Percentiles rank a stretch among this genome's conserved stretches.
These are phyloP conservation scores for Enteromius treurensis DNA, from an alignment of 2,797 vertebrate species.

Conservation along the genomic window DNA sequence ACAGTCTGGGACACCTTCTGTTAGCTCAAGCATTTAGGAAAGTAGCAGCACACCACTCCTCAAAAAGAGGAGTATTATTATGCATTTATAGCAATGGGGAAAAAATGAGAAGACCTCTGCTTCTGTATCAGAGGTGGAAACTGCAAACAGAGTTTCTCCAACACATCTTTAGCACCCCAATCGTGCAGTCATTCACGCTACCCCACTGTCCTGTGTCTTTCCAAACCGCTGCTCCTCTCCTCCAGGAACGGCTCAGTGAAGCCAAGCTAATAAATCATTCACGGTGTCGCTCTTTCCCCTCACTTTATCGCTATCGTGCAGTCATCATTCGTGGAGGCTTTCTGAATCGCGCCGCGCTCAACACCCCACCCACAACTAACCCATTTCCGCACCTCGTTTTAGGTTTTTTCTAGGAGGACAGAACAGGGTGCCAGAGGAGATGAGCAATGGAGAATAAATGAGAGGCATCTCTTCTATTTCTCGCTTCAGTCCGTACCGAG, in stretches of 20 bases:
- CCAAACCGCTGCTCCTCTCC: constrained; percentile 66
- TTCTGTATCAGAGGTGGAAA: not conserved
- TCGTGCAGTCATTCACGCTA: constrained; percentile 51
- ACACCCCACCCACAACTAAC: constrained; percentile 58
- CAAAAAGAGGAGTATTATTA: not conserved
- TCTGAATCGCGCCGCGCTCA: constrained; percentile 56
- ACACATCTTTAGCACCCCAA: constrained; percentile 38
- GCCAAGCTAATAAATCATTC: constrained; percentile 82
- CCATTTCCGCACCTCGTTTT: constrained; percentile 57
- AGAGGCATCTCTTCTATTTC: constrained; percentile 16
- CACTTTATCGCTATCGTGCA: constrained; percentile 37
- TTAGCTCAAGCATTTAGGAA: not conserved
- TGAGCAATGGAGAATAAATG: constrained; percentile 3
- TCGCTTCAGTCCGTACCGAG: constrained; percentile 6
- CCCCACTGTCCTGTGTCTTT: constrained; percentile 66
- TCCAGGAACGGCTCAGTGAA: constrained; percentile 76
- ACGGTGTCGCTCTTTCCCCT: constrained; percentile 64
- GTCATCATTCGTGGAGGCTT: constrained; percentile 27
- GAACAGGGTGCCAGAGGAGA: not conserved
- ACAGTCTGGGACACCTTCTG: not conserved
- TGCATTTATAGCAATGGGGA: not conserved
- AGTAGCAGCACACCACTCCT: not conserved
- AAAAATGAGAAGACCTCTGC: not conserved
- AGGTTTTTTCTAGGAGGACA: constrained; percentile 16
- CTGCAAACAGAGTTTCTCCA: constrained; percentile 9